Evolutionary conservation across 2,888 invertebrate genomes (phyloP).

Genomic region (Campaea margaritaria): DNA sequence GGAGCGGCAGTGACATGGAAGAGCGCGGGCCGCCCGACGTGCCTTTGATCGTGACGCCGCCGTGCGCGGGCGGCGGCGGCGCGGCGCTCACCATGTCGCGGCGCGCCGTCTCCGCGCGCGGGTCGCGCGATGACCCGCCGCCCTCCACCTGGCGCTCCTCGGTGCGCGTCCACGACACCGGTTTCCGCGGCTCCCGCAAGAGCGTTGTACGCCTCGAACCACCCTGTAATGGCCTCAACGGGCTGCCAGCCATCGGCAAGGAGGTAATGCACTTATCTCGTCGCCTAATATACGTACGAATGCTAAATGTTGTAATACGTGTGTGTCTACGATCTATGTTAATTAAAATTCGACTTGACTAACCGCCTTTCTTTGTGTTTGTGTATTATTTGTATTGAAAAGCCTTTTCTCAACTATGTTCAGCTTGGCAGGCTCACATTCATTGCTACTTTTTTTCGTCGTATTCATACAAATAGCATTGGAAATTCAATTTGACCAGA

Average conservation of each 20-base stretch:
- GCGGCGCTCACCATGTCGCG: constrained; percentile 75
- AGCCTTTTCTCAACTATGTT: background rate
- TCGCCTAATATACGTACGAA: constrained; percentile 49
- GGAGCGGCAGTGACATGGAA: constrained; percentile 84
- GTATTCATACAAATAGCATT: constrained; percentile 3
- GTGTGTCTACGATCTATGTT: constrained; percentile 4
- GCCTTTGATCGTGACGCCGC: constrained; percentile 79
- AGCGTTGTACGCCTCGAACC: constrained; percentile 87
- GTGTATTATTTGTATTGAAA: background rate
- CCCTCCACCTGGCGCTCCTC: constrained; percentile 87
- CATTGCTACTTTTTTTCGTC: background rate
- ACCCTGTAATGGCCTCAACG: constrained; percentile 87
- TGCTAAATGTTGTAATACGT: constrained; percentile 20
- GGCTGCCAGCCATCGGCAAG: constrained; percentile 84
- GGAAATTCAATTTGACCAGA: constrained; percentile 3
- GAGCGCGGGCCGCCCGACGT: constrained; percentile 83
- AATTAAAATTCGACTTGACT: background rate
- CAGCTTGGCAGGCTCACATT: background rate
- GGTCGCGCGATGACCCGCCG: constrained; percentile 73
- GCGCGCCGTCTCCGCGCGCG: constrained; percentile 72
- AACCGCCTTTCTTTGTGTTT: background rate
- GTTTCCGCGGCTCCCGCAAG: constrained; percentile 87
- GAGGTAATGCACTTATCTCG: constrained; percentile 79
- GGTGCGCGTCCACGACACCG: constrained; percentile 87
- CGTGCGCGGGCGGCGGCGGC: constrained; percentile 62